A percentile compares a stretch with the other conserved stretches of the same genome.
Conservation (phyloP, 2,888 invertebrate species). For the Ennomos quercinarius region DNA sequence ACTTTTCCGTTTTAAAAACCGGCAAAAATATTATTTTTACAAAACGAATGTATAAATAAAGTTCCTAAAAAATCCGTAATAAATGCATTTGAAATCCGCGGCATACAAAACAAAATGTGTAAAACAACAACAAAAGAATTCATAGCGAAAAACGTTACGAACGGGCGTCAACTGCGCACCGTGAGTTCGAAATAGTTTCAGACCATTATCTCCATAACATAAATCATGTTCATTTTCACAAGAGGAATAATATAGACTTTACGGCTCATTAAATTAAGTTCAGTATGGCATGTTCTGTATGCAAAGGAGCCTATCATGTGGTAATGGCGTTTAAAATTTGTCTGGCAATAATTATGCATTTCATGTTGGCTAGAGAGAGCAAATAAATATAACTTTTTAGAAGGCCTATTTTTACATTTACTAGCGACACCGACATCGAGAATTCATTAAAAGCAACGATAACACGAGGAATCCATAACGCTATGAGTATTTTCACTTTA, state of each 20-base stretch:
- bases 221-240: slow-evolving; percentile 14
- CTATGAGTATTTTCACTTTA: too few relatives aligned
- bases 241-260: slow-evolving; percentile 11
- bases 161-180: slow-evolving; percentile 24
- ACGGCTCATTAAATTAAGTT: slow-evolving; percentile 7
- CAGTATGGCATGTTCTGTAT: slow-evolving; percentile 3
- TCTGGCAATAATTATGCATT: too few relatives aligned
- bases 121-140: slow-evolving; percentile 20
- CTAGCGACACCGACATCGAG: too few relatives aligned
- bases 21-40: too few relatives aligned
- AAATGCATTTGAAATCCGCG: slow-evolving; percentile 31
- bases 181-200: slow-evolving; percentile 31
- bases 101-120: slow-evolving; percentile 10
- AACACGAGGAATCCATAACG: too few relatives aligned
- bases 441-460: too few relatives aligned
- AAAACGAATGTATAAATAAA: not conserved
- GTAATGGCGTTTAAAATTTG: too few relatives aligned
- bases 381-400: too few relatives aligned
- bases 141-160: slow-evolving; percentile 23
- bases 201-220: slow-evolving; percentile 18
- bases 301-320: too few relatives aligned
- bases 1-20: too few relatives aligned
- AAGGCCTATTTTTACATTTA: too few relatives aligned
- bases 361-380: too few relatives aligned
- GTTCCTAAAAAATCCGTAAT: slow-evolving; percentile 10